A percentile compares a stretch with the other conserved stretches of the same genome.
Evolutionary conservation across 2,797 vertebrate genomes (phyloP).

Genomic region (Pygocentrus nattereri): DNA sequence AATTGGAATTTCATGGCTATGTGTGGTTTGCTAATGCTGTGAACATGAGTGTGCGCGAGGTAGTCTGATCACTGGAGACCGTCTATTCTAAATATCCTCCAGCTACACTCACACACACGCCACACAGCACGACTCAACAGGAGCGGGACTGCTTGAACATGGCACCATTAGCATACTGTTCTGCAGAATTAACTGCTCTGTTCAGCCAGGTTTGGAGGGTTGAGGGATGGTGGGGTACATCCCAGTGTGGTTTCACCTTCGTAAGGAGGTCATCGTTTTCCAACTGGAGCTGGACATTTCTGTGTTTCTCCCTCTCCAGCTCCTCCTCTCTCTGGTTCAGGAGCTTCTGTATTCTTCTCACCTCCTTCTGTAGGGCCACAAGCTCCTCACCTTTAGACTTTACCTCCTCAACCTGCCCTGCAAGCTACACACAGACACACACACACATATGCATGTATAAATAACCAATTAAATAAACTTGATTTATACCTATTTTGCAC

Average conservation of each 20-base stretch:
- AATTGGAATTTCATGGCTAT: constrained; percentile 76
- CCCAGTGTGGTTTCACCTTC: constrained; percentile 58
- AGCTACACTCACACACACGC: constrained; percentile 11
- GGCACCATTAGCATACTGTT: neutral
- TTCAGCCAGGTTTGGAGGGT: neutral
- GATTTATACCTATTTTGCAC: neutral
- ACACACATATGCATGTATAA: constrained; percentile 37
- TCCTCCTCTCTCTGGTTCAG: constrained; percentile 67
- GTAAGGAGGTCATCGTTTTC: constrained; percentile 59
- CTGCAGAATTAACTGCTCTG: too few species aligned
- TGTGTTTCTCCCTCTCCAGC: constrained; percentile 63
- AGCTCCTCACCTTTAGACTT: constrained; percentile 61
- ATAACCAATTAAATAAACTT: neutral
- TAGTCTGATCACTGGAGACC: constrained; percentile 29
- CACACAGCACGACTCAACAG: neutral
- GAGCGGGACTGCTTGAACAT: neutral
- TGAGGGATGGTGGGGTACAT: neutral
- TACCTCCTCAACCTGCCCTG: constrained; percentile 59
- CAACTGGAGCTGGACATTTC: constrained; percentile 51
- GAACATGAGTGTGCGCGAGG: constrained; percentile 8
- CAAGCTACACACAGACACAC: constrained; percentile 54
- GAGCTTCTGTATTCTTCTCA: constrained; percentile 65
- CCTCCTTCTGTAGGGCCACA: constrained; percentile 62
- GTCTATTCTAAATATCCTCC: constrained; percentile 42
- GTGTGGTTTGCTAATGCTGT: constrained; percentile 63